Evolutionary conservation across 92 coral and sea anemone species (phyloP).

Genomic region (Umimayanthus chanpuru): DNA sequence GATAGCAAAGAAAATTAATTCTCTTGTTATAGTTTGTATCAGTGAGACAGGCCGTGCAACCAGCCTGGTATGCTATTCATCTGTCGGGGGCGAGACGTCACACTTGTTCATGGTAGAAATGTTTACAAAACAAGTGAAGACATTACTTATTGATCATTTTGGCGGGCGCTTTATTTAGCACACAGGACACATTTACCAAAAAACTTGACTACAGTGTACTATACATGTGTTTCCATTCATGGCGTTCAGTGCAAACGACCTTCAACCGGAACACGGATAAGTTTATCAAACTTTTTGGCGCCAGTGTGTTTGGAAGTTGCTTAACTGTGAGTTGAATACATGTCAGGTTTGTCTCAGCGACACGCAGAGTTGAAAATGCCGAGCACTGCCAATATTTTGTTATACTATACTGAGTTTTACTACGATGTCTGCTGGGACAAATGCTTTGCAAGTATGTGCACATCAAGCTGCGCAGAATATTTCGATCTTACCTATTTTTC

Average conservation of each 20-base stretch:
- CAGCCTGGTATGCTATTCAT: background rate
- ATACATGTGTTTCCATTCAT: too few species aligned
- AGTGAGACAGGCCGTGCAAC: background rate
- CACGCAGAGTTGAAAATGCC: background rate
- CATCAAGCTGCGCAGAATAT: background rate
- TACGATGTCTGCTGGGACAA: background rate
- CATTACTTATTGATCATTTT: conserved; percentile 29
- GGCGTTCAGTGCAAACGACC: background rate
- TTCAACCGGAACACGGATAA: background rate
- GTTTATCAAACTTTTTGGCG: background rate
- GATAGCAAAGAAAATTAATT: background rate
- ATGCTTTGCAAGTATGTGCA: background rate
- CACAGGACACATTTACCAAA: background rate
- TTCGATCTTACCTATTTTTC: background rate
- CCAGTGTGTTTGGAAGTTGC: background rate
- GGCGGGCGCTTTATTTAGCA: background rate
- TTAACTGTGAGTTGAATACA: background rate
- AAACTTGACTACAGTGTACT: background rate
- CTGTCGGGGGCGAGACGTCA: conserved; percentile 4
- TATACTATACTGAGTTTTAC: background rate
- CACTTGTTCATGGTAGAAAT: background rate
- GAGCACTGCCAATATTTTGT: background rate
- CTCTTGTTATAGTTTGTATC: background rate
- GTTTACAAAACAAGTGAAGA: conserved; percentile 10
- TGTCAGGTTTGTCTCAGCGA: background rate